Base-by-base conservation (phyloP, 2,888 invertebrate genomes). In the Cylindroiulus punctatus region DNA sequence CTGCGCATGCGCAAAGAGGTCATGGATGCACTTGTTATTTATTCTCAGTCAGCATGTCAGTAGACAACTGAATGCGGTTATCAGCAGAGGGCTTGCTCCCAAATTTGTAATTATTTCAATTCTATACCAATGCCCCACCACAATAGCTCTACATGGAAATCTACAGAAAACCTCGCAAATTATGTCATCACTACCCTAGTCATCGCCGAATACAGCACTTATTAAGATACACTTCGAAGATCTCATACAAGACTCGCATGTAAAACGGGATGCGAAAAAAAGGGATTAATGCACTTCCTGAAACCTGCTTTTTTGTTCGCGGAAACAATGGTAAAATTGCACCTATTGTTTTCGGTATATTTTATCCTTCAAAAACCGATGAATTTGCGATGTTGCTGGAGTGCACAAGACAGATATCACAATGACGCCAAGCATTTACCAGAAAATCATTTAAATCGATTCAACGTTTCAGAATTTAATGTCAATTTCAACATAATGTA, bases 221-320 rank as follows among this genome's bases (percentile, higher is more conserved):
- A 76, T 76, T 76, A 76, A 30, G 30, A 76, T 44, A 44, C n/a
- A 65, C 76, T 19, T 65, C 40, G 57, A 5, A 57, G 19, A 57
- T n/a, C n/a, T 57, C 65, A 14, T 65, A 30, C 76, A 76, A 65
- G 12, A 76, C 76, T 76, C 4, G 76, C 76, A 32, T 30, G 30
- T 44, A 30, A 76, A 76, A 76, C 26, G 30, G 30, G 76, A 76
- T 76, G 76, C 17, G 76, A 76, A 76, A 76, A 76, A 30, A 76
- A 76, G 76, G n/a, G 76, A 76, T 76, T 76, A 76, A 76, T 76
- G 76, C 30, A 76, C 76, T 76, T 76, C 76, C 76, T 76, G 30
- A 76, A 76, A 76, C 76, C 76, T 76, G 76, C 76, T 76, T 76
- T 76, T 76, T 76, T 76, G 76, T 76, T 76, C 76, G 5, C 26